Percentiles rank a stretch among this genome's conserved stretches.
These are phyloP conservation scores for Morus bassanus DNA, from an alignment of 2,797 vertebrate species.

Conservation along the genomic window DNA sequence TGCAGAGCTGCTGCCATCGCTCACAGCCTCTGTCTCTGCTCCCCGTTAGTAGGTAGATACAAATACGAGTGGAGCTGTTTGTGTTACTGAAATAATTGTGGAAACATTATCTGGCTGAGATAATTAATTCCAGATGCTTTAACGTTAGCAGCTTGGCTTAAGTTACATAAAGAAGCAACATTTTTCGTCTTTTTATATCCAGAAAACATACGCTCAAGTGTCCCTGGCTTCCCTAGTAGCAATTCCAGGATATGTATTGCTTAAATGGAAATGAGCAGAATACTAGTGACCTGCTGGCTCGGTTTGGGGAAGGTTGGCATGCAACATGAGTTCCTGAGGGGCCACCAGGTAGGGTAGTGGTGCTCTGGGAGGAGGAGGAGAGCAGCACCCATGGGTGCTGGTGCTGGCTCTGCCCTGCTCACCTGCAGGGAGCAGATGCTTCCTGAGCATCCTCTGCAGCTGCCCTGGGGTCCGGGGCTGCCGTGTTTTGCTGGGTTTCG, in stretches of 20 bases:
- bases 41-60: background rate
- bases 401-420: background rate
- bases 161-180: background rate
- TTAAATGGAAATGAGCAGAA: background rate
- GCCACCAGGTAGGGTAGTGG: background rate
- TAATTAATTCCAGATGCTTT: constrained; percentile 67
- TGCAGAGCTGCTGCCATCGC: background rate
- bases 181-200: background rate
- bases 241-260: background rate
- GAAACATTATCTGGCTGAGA: constrained; percentile 37
- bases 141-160: constrained; percentile 17
- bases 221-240: background rate
- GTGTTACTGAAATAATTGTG: constrained; percentile 41
- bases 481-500: background rate
- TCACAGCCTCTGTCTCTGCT: background rate
- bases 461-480: background rate
- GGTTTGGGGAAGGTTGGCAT: background rate
- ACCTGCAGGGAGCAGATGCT: background rate
- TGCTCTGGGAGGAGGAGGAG: background rate
- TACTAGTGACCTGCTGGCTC: background rate
- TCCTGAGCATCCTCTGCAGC: background rate
- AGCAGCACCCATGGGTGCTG: background rate
- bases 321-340: background rate
- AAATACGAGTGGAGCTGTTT: constrained; percentile 25
- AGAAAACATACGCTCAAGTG: background rate